These are phyloP conservation scores for Bovichtus diacanthus DNA, from an alignment of 2,797 vertebrate genomes.

Conservation along the genomic window DNA sequence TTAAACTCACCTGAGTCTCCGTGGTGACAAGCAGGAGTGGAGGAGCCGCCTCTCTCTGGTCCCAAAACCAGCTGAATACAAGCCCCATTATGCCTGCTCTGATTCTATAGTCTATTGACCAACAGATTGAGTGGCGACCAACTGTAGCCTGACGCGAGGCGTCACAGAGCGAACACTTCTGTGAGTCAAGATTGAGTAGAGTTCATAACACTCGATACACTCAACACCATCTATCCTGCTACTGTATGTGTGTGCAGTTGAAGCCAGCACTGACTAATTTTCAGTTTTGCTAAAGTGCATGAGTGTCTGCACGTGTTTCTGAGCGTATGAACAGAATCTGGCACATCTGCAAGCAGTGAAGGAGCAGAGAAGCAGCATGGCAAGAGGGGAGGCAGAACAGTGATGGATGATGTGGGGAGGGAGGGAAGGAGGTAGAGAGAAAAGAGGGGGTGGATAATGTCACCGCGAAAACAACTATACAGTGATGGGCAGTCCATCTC, in stretches of 20 bases:
- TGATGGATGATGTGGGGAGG: not conserved
- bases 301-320: constrained; percentile 1
- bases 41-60: constrained; percentile 29
- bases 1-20: constrained; percentile 67
- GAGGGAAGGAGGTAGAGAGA: not conserved
- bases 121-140: not conserved
- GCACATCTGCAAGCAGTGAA: constrained; percentile 37
- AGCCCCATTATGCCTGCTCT: constrained; percentile 56
- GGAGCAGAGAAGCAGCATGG: constrained; percentile 12
- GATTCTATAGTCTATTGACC: not conserved
- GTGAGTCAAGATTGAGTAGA: constrained; percentile 12
- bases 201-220: constrained; percentile 1
- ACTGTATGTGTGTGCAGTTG: constrained; percentile 3
- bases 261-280: not conserved
- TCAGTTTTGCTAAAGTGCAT: not conserved
- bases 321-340: constrained; percentile 29
- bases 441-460: constrained; percentile 23
- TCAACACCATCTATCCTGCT: not conserved
- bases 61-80: constrained; percentile 68
- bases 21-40: constrained; percentile 34
- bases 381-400: constrained; percentile 11
- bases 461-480: constrained; percentile 1
- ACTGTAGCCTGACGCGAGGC: not conserved
- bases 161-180: not conserved
- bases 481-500: constrained; percentile 19